Percentiles rank a stretch among this genome's conserved stretches.
Evolutionary conservation across 2,113 vertebrate species (phyloP).

Genomic region (Otolemur garnettii): DNA sequence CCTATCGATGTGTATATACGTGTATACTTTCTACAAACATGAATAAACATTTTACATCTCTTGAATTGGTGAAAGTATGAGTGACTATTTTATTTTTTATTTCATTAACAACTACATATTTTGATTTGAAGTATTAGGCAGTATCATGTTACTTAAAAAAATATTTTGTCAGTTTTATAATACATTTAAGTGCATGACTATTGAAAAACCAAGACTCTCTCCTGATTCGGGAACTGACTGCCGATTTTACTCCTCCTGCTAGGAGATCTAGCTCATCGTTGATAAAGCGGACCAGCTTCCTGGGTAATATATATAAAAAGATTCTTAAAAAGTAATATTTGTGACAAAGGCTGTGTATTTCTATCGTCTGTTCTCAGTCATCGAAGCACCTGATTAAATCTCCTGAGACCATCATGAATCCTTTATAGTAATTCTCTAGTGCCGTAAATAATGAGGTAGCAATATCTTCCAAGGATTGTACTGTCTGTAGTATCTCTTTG

Average conservation of each 20-base stretch:
- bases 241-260: constrained; percentile 10
- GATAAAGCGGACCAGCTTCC: background rate
- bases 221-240: background rate
- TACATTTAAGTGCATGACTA: background rate
- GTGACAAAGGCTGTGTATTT: constrained; percentile 29
- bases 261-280: background rate
- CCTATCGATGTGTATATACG: background rate
- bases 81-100: background rate
- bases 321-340: constrained; percentile 62
- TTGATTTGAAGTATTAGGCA: background rate
- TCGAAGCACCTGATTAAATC: constrained; percentile 43
- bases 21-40: background rate
- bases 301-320: constrained; percentile 51
- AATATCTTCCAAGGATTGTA: constrained; percentile 51
- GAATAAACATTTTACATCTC: background rate
- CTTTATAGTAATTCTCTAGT: constrained; percentile 70
- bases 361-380: constrained; percentile 53
- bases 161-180: background rate
- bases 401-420: constrained; percentile 62
- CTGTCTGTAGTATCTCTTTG: constrained; percentile 64
- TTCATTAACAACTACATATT: constrained; percentile 29
- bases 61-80: background rate
- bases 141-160: background rate
- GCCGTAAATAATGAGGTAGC: constrained; percentile 74
- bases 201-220: background rate